Percentiles rank a stretch among this genome's conserved stretches.
Conservation (phyloP, 2,888 invertebrate genomes). For the Nymphalis polychloros region DNA sequence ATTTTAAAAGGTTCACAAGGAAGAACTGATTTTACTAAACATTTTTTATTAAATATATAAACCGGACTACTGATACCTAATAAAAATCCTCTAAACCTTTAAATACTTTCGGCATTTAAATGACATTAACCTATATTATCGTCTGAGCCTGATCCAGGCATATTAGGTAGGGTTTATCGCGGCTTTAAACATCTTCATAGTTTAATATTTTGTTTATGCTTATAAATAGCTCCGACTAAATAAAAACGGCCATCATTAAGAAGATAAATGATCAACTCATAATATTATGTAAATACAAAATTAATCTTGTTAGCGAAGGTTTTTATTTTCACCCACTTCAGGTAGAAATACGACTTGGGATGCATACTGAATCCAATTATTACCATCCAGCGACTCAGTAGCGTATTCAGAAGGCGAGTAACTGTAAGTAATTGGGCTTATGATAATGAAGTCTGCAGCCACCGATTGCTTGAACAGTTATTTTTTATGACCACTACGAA, state of each 20-base stretch:
- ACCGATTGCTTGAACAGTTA: conserved; percentile 41
- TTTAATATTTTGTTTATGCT: no score
- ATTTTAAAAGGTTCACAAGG: no score
- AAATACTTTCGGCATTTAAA: no score
- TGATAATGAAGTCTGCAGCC: conserved; percentile 48
- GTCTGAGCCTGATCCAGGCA: background rate
- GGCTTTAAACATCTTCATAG: background rate
- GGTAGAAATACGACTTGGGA: conserved; percentile 34
- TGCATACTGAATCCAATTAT: conserved; percentile 40
- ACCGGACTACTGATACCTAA: no score
- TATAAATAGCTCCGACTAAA: background rate
- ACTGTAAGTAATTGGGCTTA: conserved; percentile 53
- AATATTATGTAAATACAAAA: conserved; percentile 16
- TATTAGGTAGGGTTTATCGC: background rate
- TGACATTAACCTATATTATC: background rate
- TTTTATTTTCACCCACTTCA: conserved; percentile 30
- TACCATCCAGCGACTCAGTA: conserved; percentile 33
- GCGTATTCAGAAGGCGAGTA: conserved; percentile 40
- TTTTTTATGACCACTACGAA: conserved; percentile 47
- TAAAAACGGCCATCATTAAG: background rate
- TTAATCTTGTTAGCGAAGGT: conserved; percentile 23
- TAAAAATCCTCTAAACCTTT: no score
- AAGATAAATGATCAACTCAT: background rate
- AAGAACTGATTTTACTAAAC: no score
- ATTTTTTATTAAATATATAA: no score